Conservation (phyloP, 2,113 vertebrate species). For the Eulemur rufifrons region DNA sequence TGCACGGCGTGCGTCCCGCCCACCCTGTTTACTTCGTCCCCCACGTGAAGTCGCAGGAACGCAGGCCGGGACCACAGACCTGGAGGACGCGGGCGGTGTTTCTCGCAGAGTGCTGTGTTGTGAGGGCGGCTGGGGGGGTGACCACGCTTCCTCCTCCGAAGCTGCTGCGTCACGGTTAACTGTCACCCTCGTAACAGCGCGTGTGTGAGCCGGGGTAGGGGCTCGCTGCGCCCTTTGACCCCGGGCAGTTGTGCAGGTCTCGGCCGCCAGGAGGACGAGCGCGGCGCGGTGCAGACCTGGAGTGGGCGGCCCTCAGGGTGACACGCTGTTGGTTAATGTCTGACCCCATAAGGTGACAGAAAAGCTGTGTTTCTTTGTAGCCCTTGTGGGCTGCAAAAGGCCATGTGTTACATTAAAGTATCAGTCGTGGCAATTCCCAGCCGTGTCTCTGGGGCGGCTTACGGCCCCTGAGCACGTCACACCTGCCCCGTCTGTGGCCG, state of each 20-base stretch:
- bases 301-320: accelerated
- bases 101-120: background rate
- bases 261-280: background rate
- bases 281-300: background rate
- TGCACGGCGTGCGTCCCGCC: background rate
- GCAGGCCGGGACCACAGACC: background rate
- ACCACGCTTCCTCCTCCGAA: background rate
- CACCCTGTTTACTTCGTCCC: background rate
- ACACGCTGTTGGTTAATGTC: background rate
- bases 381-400: background rate
- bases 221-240: no score
- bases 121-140: background rate
- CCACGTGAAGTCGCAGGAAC: background rate
- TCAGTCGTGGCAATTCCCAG: accelerated
- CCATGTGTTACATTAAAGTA: accelerated
- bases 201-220: background rate
- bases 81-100: background rate
- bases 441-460: background rate
- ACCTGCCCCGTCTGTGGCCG: background rate
- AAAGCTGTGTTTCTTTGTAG: background rate
- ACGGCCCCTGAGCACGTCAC: accelerated
- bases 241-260: background rate
- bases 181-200: background rate
- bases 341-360: background rate
- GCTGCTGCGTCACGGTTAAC: background rate